These are phyloP conservation scores for Notolepis coatsorum DNA, from an alignment of 2,797 vertebrate genomes.

Conservation along the genomic window DNA sequence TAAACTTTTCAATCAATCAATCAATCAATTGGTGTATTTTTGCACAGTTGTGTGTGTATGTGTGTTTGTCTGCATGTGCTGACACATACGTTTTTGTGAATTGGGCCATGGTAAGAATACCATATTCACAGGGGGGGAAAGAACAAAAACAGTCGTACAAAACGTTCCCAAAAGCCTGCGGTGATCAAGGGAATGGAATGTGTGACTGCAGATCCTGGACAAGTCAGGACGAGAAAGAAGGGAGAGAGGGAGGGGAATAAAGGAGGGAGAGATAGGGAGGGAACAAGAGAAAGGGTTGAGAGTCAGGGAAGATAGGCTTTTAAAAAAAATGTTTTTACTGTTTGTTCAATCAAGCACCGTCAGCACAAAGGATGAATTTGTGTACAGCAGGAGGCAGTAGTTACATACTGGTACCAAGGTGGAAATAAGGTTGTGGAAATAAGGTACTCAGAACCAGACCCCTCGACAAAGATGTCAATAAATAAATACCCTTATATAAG, in stretches of 20 bases:
- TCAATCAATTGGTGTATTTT: background rate
- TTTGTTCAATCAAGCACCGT: no score
- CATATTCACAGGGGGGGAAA: background rate
- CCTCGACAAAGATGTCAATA: background rate
- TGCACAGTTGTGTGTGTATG: background rate
- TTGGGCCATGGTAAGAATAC: constrained; percentile 4
- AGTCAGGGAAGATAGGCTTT: background rate
- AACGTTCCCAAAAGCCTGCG: constrained; percentile 53
- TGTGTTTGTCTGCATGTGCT: constrained; percentile 14
- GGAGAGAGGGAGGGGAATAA: background rate
- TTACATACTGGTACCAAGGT: background rate
- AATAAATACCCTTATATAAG: constrained; percentile 6
- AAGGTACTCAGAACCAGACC: background rate
- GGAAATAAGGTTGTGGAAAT: background rate
- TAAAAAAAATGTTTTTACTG: no score
- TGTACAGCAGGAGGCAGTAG: background rate
- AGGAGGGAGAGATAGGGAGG: background rate
- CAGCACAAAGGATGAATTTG: constrained; percentile 12
- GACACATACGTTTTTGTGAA: background rate
- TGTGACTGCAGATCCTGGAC: constrained; percentile 46
- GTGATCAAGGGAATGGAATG: constrained; percentile 53
- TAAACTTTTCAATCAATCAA: no score
- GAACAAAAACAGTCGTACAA: constrained; percentile 29
- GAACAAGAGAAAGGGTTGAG: background rate
- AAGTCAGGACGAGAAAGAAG: constrained; percentile 40